Base-by-base conservation (phyloP, 2,797 vertebrate genomes). In the Austrolebias charrua region DNA sequence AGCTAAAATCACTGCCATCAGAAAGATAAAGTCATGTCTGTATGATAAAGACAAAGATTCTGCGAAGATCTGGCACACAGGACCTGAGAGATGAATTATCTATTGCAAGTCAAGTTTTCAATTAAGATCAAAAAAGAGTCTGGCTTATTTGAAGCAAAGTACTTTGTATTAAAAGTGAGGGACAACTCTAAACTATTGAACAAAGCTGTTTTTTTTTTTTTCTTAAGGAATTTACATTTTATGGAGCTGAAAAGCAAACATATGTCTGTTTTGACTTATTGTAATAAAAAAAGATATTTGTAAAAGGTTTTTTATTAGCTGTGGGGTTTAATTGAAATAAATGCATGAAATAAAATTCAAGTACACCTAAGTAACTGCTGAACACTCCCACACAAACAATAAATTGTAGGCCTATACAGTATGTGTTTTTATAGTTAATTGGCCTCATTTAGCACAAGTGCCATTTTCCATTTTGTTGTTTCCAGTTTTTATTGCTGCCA, bases 401-500 rank as follows among this genome's bases (percentile, higher is more conserved):
- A 61, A 65, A 51, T 40, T 16, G 16, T n/a, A 54, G 35, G 19
- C 38, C 29, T 55, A 40, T 20, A 55, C 50, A 50, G 38, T 8
- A 59, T 29, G 11, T 47, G 31, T 46, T 72, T 60, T 49, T 49
- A 59, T 52, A 16, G 12, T 53, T 63, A 52, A 54, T 14, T 15
- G 48, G 44, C 4, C 43, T 15, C 45, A 63, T 52, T 45, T 46
- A 58, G 33, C 63, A 49, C 5, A 66, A 1, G 48, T 15, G 57
- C 59, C 24, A 7, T 51, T 66, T 29, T 4, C 15, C n/a, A 56
- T 67, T 50, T 66, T 45, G 14, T 29, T 35, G 35, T 69, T 44
- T 59, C 20, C 51, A 12, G 33, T 70, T 65, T 64, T 6, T 45
- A 51, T 20, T 35, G 15, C 42, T 53, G 75, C 79, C 35, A 48